phyloP scores from a whole-genome alignment of 2,888 invertebrate species.

The Erebia epiphron region DNA sequence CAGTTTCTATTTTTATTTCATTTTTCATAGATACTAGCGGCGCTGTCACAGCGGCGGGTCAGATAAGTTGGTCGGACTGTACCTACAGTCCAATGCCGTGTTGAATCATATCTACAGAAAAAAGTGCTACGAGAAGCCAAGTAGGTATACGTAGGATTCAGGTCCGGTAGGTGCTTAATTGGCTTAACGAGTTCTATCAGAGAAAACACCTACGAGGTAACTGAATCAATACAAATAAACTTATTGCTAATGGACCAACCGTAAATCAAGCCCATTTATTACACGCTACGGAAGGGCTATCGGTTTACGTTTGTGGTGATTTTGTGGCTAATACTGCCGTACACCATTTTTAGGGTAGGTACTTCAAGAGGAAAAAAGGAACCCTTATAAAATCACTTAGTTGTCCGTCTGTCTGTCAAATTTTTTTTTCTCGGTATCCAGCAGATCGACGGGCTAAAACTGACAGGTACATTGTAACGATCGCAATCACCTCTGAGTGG shows the following conservation, averaged over 20 bases:
- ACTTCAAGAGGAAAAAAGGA: too few species aligned
- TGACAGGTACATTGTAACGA: too few species aligned
- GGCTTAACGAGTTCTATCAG: constrained; percentile 2
- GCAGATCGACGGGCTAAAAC: too few species aligned
- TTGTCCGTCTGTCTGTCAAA: neutral
- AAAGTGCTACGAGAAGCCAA: neutral
- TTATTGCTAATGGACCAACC: neutral
- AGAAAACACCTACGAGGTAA: neutral
- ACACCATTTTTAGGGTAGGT: too few species aligned
- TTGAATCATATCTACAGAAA: neutral
- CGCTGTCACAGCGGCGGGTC: too few species aligned
- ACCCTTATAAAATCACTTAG: neutral
- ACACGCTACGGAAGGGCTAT: neutral
- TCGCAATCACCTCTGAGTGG: too few species aligned
- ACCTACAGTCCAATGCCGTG: neutral
- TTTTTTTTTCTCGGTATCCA: too few species aligned
- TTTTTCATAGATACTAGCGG: too few species aligned
- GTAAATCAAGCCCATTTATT: neutral
- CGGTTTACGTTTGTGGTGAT: too few species aligned
- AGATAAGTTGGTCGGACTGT: neutral
- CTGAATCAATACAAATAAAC: neutral
- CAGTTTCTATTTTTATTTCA: too few species aligned
- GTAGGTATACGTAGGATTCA: neutral
- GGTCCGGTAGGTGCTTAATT: neutral
- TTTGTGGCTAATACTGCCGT: too few species aligned